These are phyloP conservation scores for Drosophila nr. perissopoda DNA, from an alignment of 2,888 invertebrate genomes.

Conservation along the genomic window DNA sequence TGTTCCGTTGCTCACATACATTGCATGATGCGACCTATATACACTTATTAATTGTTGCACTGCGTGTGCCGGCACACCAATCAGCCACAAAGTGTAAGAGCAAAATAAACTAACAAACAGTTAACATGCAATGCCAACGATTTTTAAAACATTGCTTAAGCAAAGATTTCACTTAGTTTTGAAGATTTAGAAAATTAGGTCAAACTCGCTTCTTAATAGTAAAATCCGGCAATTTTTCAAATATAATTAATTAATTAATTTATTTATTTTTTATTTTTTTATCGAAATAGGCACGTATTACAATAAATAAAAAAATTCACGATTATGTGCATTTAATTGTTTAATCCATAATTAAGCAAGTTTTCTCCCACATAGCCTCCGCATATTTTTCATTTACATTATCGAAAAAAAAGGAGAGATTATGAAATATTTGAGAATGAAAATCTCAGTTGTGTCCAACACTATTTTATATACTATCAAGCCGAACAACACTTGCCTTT, in stretches of 20 bases:
- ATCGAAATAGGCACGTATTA: neutral
- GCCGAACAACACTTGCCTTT: neutral
- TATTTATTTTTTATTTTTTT: neutral
- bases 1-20: neutral
- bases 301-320: neutral
- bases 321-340: neutral
- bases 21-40: neutral
- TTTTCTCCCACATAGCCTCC: neutral
- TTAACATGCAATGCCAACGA: constrained; percentile 54
- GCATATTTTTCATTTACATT: neutral
- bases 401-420: neutral
- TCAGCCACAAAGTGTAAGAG: constrained; percentile 25
- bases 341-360: neutral
- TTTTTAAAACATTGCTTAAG: neutral
- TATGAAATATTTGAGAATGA: neutral
- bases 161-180: neutral
- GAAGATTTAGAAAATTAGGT: neutral
- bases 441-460: neutral
- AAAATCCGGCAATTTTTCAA: neutral
- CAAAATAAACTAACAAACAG: constrained; percentile 59
- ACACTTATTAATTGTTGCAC: neutral
- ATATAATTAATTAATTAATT: too few relatives aligned
- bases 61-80: constrained; percentile 11
- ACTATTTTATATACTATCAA: neutral
- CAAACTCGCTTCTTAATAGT: neutral